Evolutionary conservation across 2,888 invertebrate genomes (phyloP).

Genomic region (Petrolisthes cinctipes): DNA sequence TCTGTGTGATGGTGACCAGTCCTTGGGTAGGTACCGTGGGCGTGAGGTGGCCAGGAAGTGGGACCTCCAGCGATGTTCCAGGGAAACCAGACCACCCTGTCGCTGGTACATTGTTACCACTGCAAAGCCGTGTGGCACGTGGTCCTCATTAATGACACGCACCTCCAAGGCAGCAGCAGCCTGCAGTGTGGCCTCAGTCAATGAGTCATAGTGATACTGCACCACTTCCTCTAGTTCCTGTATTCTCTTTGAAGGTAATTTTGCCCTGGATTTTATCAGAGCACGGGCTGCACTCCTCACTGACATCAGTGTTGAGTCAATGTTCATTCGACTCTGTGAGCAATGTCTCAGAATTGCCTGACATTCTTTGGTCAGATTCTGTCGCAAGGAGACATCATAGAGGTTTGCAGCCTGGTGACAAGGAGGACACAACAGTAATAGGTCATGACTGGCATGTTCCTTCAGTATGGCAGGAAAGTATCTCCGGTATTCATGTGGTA

Average conservation of each 20-base stretch:
- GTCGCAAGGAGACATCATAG: conserved; percentile 70
- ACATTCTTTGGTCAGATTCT: not conserved
- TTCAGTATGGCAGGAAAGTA: conserved; percentile 83
- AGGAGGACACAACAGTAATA: conserved; percentile 78
- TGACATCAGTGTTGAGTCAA: not conserved
- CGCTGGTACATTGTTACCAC: not conserved
- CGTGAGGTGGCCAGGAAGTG: conserved; percentile 7
- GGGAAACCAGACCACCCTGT: not conserved
- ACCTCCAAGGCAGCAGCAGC: not conserved
- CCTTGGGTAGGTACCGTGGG: not conserved
- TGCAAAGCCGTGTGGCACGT: conserved; percentile 10
- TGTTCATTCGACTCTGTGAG: not conserved
- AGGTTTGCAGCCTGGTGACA: conserved; percentile 80
- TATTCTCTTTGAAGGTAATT: not conserved
- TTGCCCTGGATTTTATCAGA: not conserved
- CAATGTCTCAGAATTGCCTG: not conserved
- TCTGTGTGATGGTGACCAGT: not conserved
- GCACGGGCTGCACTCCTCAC: conserved; percentile 7
- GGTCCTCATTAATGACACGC: not conserved
- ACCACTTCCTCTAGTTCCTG: conserved; percentile 1
- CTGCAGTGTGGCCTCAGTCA: not conserved
- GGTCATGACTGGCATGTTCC: conserved; percentile 84
- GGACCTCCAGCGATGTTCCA: not conserved
- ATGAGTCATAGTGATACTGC: not conserved
- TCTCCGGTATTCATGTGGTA: conserved; percentile 85